These are phyloP conservation scores for Chionis minor DNA, from an alignment of 2,113 vertebrate genomes.

Conservation along the genomic window DNA sequence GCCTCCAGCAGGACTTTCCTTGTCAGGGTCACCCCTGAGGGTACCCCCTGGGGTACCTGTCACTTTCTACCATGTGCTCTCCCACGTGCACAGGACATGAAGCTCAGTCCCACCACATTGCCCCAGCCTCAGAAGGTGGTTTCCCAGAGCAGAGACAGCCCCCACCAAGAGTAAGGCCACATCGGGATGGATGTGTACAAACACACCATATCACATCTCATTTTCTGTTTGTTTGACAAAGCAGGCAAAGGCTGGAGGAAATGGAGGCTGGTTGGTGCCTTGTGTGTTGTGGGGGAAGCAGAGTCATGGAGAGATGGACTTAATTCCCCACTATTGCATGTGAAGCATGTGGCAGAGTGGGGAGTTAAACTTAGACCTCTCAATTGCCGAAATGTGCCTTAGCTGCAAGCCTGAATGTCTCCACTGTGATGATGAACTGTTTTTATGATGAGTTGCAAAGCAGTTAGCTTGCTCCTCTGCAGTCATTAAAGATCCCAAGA, in stretches of 20 bases:
- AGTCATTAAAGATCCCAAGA: slow-evolving; percentile 14
- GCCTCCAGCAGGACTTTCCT: not conserved
- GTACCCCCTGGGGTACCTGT: too few species aligned
- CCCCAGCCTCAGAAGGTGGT: not conserved
- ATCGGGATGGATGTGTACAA: accelerated
- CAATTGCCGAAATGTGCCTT: not conserved
- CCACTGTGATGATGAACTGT: not conserved
- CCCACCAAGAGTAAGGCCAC: not conserved
- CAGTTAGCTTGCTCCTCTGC: not conserved
- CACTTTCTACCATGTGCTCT: not conserved
- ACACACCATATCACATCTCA: not conserved
- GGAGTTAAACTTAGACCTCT: not conserved
- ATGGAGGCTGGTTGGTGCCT: accelerated
- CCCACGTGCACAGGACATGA: too few species aligned
- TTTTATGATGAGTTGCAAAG: slow-evolving; percentile 7
- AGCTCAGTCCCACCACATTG: not conserved
- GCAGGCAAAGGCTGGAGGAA: not conserved
- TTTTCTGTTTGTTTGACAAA: not conserved
- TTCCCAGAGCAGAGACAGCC: not conserved
- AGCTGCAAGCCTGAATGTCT: not conserved
- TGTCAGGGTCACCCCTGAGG: not conserved
- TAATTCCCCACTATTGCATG: not conserved
- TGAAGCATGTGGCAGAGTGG: not conserved
- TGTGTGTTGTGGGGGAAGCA: not conserved
- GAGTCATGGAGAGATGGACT: not conserved